phyloP scores from a whole-genome alignment of 1,140 invertebrate genomes.

The Pogonomyrmex barbatus region DNA sequence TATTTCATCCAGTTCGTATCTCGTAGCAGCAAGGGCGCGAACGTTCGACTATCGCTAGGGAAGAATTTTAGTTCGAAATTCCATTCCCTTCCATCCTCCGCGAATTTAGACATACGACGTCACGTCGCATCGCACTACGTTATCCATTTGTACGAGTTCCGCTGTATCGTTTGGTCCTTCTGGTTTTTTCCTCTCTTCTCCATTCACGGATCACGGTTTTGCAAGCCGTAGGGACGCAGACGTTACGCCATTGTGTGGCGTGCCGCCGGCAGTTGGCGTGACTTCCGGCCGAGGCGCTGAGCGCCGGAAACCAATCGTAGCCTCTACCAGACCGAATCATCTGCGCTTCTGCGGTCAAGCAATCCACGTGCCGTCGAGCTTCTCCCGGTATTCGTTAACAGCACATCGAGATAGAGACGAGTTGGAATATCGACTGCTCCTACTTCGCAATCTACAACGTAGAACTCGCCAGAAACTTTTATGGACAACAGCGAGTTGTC shows the following conservation, averaged over 20 bases:
- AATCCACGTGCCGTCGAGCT: constrained; percentile 66
- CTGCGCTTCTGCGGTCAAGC: constrained; percentile 75
- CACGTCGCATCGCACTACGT: too few relatives aligned
- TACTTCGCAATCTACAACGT: not conserved
- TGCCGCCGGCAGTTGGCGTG: constrained; percentile 75
- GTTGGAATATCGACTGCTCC: constrained; percentile 44
- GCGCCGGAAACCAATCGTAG: constrained; percentile 80
- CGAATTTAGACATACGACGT: not conserved
- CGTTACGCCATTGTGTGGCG: constrained; percentile 71
- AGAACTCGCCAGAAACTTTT: constrained; percentile 2
- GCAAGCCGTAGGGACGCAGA: constrained; percentile 11
- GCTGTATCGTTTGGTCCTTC: not conserved
- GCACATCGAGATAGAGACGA: constrained; percentile 33
- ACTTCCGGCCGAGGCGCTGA: constrained; percentile 79
- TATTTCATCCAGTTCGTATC: constrained; percentile 60
- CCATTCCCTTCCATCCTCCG: not conserved
- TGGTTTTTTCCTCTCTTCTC: not conserved
- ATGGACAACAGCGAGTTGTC: not conserved
- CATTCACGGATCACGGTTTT: not conserved
- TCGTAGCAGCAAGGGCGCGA: constrained; percentile 58
- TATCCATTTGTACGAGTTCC: not conserved
- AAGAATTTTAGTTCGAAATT: constrained; percentile 2
- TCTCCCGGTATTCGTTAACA: constrained; percentile 56
- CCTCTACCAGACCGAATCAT: constrained; percentile 78
- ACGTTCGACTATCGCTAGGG: not conserved